Evolutionary conservation across 1,140 invertebrate genomes (phyloP).

Genomic region (Lineus longissimus): DNA sequence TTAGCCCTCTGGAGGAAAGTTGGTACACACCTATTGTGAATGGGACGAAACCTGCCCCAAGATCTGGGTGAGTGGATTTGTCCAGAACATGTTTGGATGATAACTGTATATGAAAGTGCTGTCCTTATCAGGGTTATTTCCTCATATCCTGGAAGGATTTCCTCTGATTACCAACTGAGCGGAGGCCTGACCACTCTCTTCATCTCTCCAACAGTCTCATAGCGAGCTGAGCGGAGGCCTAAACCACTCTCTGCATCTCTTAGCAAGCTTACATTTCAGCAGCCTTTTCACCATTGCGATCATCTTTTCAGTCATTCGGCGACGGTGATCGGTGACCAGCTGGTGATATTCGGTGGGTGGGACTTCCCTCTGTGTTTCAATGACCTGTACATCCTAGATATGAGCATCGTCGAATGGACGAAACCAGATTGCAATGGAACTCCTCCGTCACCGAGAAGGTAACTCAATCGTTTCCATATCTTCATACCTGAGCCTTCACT

Average conservation of each 20-base stretch:
- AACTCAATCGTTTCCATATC: slow-evolving; percentile 10
- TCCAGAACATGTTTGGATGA: too few species aligned
- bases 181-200: not conserved
- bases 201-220: too few species aligned
- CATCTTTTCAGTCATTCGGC: slow-evolving; percentile 45
- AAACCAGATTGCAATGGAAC: slow-evolving; percentile 39
- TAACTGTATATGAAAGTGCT: not conserved
- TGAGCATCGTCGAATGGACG: slow-evolving; percentile 50
- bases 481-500: too few species aligned
- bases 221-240: too few species aligned
- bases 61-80: slow-evolving; percentile 44
- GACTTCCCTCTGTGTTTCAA: slow-evolving; percentile 47
- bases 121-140: not conserved
- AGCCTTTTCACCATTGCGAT: too few species aligned
- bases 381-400: slow-evolving; percentile 45
- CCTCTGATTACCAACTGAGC: too few species aligned
- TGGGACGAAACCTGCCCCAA: slow-evolving; percentile 40
- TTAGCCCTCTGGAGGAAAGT: slow-evolving; percentile 46
- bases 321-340: slow-evolving; percentile 41
- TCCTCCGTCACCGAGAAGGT: slow-evolving; percentile 48
- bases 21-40: slow-evolving; percentile 48
- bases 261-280: too few species aligned
- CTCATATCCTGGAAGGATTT: not conserved
- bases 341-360: slow-evolving; percentile 52
- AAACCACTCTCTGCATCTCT: too few species aligned